These are phyloP conservation scores for Chloroceryle amazona DNA, from an alignment of 2,797 vertebrate species.

Conservation along the genomic window DNA sequence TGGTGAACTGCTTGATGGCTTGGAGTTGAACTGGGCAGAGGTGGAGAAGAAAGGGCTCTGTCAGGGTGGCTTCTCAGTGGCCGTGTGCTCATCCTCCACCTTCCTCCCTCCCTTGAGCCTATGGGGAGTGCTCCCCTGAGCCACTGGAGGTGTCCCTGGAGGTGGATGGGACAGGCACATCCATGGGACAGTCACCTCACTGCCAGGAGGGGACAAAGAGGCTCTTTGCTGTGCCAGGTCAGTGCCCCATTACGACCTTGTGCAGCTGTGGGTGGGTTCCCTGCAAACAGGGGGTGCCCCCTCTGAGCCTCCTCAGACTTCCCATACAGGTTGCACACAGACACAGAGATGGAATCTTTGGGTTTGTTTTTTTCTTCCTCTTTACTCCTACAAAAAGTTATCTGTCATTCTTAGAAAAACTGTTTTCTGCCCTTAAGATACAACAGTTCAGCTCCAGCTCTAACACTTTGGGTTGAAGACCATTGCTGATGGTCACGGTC, in stretches of 20 bases:
- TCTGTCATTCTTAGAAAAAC: background rate
- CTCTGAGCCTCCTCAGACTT: background rate
- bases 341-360: background rate
- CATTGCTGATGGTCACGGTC: background rate
- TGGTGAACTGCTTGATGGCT: background rate
- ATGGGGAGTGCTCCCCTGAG: accelerated
- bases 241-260: accelerated
- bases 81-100: accelerated
- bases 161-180: accelerated
- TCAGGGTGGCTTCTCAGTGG: background rate
- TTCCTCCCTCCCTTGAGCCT: background rate
- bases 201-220: background rate
- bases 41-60: background rate
- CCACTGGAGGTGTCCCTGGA: accelerated
- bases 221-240: background rate
- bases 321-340: accelerated
- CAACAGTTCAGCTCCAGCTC: background rate
- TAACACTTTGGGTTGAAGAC: background rate
- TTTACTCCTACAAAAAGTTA: background rate
- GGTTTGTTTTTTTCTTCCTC: background rate
- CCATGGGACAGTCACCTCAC: accelerated
- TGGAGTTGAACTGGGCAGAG: background rate
- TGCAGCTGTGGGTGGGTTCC: accelerated
- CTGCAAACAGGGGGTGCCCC: background rate
- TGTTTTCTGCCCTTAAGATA: background rate